phyloP scores from a whole-genome alignment of 2,113 vertebrate genomes.

The Anthoscopus minutus region DNA sequence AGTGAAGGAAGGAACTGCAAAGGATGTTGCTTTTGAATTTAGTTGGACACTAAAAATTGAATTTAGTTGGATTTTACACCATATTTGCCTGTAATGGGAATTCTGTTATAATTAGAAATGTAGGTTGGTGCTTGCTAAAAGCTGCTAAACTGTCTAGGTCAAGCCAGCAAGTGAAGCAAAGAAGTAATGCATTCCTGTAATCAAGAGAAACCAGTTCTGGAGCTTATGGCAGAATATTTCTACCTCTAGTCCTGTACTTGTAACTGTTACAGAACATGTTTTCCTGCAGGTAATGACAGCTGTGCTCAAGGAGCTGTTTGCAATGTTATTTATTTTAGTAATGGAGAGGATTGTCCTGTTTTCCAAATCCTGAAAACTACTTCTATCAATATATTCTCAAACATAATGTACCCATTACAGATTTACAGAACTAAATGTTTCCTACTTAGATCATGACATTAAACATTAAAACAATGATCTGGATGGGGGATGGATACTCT shows the following conservation, averaged over 20 bases:
- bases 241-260: background rate
- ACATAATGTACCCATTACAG: background rate
- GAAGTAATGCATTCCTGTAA: background rate
- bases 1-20: background rate
- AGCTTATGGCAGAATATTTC: background rate
- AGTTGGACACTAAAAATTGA: background rate
- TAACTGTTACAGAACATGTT: background rate
- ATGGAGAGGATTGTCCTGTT: background rate
- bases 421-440: background rate
- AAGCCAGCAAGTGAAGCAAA: background rate
- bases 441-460: background rate
- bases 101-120: background rate
- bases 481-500: background rate
- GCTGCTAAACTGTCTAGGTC: background rate
- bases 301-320: background rate
- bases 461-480: background rate
- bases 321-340: background rate
- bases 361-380: background rate
- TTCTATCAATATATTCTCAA: background rate
- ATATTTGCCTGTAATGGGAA: background rate
- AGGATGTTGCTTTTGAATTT: background rate
- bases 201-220: background rate
- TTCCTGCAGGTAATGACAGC: background rate
- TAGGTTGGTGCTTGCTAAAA: background rate
- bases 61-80: background rate